A percentile compares a stretch with the other conserved stretches of the same genome.
Evolutionary conservation across 2,113 vertebrate genomes (phyloP).

Genomic region (Rousettus leschenaultii): DNA sequence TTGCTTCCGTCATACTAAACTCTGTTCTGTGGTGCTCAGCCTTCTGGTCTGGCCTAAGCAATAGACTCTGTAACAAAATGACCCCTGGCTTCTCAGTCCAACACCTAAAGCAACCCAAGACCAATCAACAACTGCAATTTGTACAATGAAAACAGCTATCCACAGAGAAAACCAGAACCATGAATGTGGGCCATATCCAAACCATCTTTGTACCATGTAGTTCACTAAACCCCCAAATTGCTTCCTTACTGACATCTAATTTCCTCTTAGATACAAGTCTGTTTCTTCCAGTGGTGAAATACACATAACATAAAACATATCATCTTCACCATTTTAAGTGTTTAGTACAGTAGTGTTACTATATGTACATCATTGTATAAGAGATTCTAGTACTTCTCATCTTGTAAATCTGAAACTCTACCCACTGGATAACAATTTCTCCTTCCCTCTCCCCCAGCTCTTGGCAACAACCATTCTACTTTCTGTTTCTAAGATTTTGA

Average conservation of each 20-base stretch:
- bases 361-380: neutral
- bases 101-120: neutral
- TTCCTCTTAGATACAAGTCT: neutral
- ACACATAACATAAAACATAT: neutral
- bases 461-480: neutral
- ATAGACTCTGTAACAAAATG: neutral
- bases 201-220: neutral
- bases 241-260: neutral
- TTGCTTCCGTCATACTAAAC: neutral
- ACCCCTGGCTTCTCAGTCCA: neutral
- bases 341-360: neutral
- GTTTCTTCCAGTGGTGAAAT: neutral
- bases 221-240: neutral
- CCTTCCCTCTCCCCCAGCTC: too few species aligned
- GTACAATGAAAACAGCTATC: neutral
- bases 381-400: neutral
- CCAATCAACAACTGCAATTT: neutral
- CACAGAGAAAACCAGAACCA: neutral
- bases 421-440: neutral
- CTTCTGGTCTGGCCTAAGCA: neutral
- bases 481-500: neutral
- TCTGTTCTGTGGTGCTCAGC: accelerated
- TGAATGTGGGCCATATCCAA: neutral
- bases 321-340: neutral
- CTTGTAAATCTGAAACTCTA: neutral